Evolutionary conservation across 2,113 vertebrate species (phyloP).

Genomic region (Zeus faber): DNA sequence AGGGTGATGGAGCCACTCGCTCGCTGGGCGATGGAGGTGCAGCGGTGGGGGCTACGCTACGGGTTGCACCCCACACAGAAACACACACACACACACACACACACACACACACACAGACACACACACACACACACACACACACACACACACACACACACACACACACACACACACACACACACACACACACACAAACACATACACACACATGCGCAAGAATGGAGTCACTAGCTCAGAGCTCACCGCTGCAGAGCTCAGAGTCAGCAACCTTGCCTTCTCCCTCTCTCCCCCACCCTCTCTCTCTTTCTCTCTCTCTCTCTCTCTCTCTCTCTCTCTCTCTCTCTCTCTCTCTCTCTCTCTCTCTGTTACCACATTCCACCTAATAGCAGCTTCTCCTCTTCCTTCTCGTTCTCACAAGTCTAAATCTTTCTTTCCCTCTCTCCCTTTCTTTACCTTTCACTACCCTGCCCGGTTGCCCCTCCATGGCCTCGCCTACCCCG

Average conservation of each 20-base stretch:
- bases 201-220: too few relatives aligned
- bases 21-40: constrained; percentile 39
- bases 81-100: constrained; percentile 30
- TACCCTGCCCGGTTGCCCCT: too few relatives aligned
- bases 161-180: constrained; percentile 28
- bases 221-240: constrained; percentile 59
- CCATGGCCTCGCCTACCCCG: too few relatives aligned
- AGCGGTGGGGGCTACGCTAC: constrained; percentile 43
- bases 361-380: constrained; percentile 84
- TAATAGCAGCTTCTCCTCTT: constrained; percentile 73
- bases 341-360: constrained; percentile 76
- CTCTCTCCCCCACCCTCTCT: constrained; percentile 18
- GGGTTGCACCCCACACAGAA: constrained; percentile 52
- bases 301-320: constrained; percentile 36
- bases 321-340: constrained; percentile 59
- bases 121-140: constrained; percentile 23
- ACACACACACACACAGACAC: constrained; percentile 9
- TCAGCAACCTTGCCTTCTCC: constrained; percentile 53
- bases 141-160: constrained; percentile 21
- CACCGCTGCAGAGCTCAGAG: constrained; percentile 61
- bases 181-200: constrained; percentile 6
- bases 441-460: constrained; percentile 60
- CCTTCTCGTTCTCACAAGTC: constrained; percentile 25
- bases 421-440: constrained; percentile 29
- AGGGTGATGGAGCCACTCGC: constrained; percentile 39